These are phyloP conservation scores for Synergus gifuensis DNA, from an alignment of 2,888 invertebrate genomes.

Conservation along the genomic window DNA sequence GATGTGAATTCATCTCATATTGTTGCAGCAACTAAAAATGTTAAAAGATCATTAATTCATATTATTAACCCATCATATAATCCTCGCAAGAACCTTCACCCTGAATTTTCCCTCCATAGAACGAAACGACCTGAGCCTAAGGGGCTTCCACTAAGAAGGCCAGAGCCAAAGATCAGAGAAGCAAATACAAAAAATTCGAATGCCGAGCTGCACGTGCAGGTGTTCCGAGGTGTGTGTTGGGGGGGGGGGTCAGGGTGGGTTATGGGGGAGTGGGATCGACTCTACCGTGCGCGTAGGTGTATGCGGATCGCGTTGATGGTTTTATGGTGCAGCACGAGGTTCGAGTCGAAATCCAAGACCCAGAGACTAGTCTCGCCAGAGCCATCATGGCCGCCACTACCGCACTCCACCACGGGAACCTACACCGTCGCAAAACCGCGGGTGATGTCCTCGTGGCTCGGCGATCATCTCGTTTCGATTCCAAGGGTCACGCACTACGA, in stretches of 20 bases:
- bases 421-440: slow-evolving; percentile 34
- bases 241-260: background rate
- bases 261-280: background rate
- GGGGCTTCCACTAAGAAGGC: slow-evolving; percentile 47
- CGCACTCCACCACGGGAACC: slow-evolving; percentile 49
- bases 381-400: slow-evolving; percentile 57
- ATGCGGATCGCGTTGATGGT: slow-evolving; percentile 26
- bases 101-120: background rate
- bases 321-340: slow-evolving; percentile 26
- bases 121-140: background rate
- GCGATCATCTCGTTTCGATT: slow-evolving; percentile 19
- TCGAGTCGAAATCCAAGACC: slow-evolving; percentile 45
- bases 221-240: slow-evolving; percentile 45
- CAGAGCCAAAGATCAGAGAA: slow-evolving; percentile 50
- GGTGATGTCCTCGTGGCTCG: slow-evolving; percentile 6
- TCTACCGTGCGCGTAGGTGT: slow-evolving; percentile 38
- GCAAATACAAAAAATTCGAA: slow-evolving; percentile 54
- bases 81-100: slow-evolving; percentile 3
- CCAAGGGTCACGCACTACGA: slow-evolving; percentile 36
- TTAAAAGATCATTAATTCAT: too few relatives aligned
- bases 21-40: too few relatives aligned
- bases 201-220: slow-evolving; percentile 60
- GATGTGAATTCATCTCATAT: too few relatives aligned
- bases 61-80: background rate
- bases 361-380: slow-evolving; percentile 50